Base-by-base conservation (phyloP, 2,113 vertebrate genomes). In the Leucopsar rothschildi region DNA sequence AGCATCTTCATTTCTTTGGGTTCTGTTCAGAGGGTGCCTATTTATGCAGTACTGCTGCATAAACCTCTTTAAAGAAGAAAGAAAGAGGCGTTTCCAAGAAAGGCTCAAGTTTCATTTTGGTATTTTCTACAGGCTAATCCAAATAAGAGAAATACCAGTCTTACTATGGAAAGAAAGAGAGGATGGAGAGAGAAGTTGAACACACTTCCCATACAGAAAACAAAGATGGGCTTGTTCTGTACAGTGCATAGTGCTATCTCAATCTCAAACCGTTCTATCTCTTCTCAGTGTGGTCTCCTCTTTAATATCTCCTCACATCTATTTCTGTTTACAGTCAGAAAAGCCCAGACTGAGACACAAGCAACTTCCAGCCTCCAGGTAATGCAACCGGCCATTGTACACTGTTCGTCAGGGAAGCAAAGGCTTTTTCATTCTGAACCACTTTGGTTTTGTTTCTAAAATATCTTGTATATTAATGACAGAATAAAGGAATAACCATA, bases 161-260 rank as follows among this genome's bases (percentile, higher is more conserved):
- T 63, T 40, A 53, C 59, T 61, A 16, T 0, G 3, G 61, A 73
- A 65, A 89, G 35, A 70, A 28, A 75, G 66, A 82, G 64, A 63
- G 87, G 61, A 56, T 6, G 21, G 44, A 70, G 75, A 91, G 66
- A 69, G 40, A 35, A n/a, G 37, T 5, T 61, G 61, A 85, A 69
- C 49, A 92, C 50, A 87, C 44, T 91, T 93, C 53, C 65, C 55
- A 83, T 72, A 83, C 56, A 81, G 60, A 71, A 96, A 96, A 95
- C 93, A 93, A 94, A 95, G 68, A 61, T 18, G 28, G 56, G 10
- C 57, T 93, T 93, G 40, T 90, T 93, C 86, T 86, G 37, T 55
- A 15, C 56, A 63, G n/a, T 42, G 27, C 47, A 75, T n/a, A 90
- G 75, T 49, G 24, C 65, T 76, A 44, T 84, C 90, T 94, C 85